These are phyloP conservation scores for Heliconius hermathena DNA, from an alignment of 1,140 invertebrate genomes.

Conservation along the genomic window DNA sequence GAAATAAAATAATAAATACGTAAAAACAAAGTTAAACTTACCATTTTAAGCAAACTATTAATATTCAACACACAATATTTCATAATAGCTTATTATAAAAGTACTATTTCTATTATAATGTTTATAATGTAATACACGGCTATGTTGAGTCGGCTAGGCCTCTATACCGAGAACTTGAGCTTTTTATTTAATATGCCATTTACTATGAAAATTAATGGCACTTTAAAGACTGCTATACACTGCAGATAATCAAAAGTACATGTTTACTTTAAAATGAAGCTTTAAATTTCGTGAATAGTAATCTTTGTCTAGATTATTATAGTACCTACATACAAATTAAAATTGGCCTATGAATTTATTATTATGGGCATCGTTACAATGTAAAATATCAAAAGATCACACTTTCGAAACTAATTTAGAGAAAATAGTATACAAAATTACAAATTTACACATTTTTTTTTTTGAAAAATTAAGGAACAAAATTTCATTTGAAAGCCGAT, in stretches of 20 bases:
- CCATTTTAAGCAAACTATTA: slow-evolving; percentile 1
- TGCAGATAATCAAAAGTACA: neutral
- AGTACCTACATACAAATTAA: neutral
- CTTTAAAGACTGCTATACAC: neutral
- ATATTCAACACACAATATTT: neutral
- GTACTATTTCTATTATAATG: slow-evolving; percentile 42
- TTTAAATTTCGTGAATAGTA: neutral
- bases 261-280: neutral
- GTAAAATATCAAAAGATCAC: neutral
- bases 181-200: slow-evolving; percentile 26
- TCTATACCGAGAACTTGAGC: slow-evolving; percentile 42
- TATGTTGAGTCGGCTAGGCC: slow-evolving; percentile 41
- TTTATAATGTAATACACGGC: slow-evolving; percentile 34
- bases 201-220: neutral
- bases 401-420: neutral
- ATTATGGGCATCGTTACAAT: neutral
- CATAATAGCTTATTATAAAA: slow-evolving; percentile 32
- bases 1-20: too few species aligned
- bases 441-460: too few species aligned
- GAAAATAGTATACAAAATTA: too few species aligned
- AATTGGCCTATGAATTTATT: neutral
- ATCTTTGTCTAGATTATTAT: neutral
- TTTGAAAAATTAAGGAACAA: neutral
- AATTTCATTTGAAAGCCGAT: neutral
- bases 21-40: too few species aligned